Base-by-base conservation (phyloP, 2,797 vertebrate species). In the Lagocephalus sceleratus region DNA sequence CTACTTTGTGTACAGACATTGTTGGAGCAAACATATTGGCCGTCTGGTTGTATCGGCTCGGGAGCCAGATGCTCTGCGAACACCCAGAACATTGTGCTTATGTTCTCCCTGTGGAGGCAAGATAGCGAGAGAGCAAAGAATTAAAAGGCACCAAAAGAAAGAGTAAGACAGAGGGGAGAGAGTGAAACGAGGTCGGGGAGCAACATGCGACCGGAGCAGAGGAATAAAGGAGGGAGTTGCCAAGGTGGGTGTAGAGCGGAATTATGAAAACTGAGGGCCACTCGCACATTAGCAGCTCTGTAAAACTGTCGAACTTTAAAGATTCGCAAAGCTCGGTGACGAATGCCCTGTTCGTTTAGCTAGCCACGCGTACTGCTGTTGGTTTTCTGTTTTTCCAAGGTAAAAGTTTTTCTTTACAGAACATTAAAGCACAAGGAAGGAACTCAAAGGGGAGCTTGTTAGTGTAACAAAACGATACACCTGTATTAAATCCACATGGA, bases 11-110 rank as follows among this genome's bases (percentile, higher is more conserved):
- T 89, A 84, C 86, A 77, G 74, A 87, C 86, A 86, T 89, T 89
- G 89, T 90, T 11, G 32, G 39, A 57, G 91, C 85, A 81, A 90
- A 93, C 82, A 88, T 79, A 89, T 87, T 90, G 91, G 86, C 78
- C 66, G 47, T 74, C 78, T 83, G 76, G 77, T 73, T 88, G 85
- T 75, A 88, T 88, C 87, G 71, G 86, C 54, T 84, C 79, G 81
- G 91, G 85, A 81, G 85, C 83, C 85, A 85, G 73, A 76, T 78
- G 71, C 88, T 87, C 77, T 87, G 76, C 76, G 83, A 83, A 79
- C 86, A 82, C 75, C 70, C 69, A 69, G 85, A 79, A 87, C 85
- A 73, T 85, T 91, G 84, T 85, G 79, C 84, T 88, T 88, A 68
- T 90, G 88, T 91, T 81, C 81, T 77, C 87, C 81, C 68, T 90